Evolutionary conservation across 2,888 invertebrate genomes (phyloP), one percentile per base, ranked within the genome.

Genomic region (Oasisia sp.): DNA sequence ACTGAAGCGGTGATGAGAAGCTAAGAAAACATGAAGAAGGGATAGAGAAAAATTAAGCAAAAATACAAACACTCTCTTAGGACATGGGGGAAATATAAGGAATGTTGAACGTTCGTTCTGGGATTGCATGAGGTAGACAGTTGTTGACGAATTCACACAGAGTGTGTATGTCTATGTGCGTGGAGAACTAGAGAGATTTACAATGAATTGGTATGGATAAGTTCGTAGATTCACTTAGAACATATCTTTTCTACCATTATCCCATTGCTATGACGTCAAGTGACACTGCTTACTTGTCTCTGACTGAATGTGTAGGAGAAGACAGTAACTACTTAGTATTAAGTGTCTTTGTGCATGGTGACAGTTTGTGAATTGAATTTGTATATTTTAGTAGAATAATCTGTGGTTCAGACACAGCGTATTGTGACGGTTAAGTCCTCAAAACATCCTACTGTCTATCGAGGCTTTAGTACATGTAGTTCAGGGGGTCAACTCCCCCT

Each of bases 311-410:
- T 50, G 50, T 50, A 50, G 50, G 50, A 50, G 14, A 74, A 27
- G 74, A 74, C 14, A 19, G 19, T 74, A 27, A 74, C 7, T 74
- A 74, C 74, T 74, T 74, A 74, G 74, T 74, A 74, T 74, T 74
- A 74, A 74, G 74, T 74, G 7, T 74, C 14, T 74, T 19, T 74
- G 74, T 74, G 74, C 74, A 74, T 74, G 74, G 74, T 74, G 74
- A 74, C 19, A 74, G 74, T 74, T 74, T 74, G 74, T 74, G 74
- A 74, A n/a, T 74, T 74, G 74, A 74, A 74, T 74, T 74, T 74
- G 74, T 74, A 74, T 74, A 74, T 74, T 74, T 74, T 74, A 74
- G 19, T 74, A 74, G 74, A 74, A 74, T 74, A 27, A 74, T 74
- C 27, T 74, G 74, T 74, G n/a, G 27, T 74, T 74, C 74, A 74